Evolutionary conservation across 2,113 vertebrate species (phyloP), one percentile per base, ranked within the genome.

Genomic region (Eptesicus fuscus): DNA sequence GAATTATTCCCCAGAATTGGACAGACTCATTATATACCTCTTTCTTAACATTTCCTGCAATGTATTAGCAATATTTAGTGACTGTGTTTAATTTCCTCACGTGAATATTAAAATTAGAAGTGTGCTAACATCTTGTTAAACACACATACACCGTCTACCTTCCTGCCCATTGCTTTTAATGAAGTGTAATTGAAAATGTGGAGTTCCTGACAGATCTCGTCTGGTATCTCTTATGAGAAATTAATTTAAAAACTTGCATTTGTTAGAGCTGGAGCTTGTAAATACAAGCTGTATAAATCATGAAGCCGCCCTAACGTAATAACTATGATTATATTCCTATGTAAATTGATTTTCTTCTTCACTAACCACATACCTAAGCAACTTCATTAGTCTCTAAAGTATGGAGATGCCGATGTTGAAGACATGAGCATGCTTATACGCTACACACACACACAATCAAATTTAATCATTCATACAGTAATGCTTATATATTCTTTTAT

Each of bases 301-400:
- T 37, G 77, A 94, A 95, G 93, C 83, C 23, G 83, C 32, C 73
- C 65, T 90, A 69, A 94, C 91, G 83, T 87, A 93, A 97, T 96
- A 56, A 91, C 93, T 78, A 83, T 96, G 73, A 93, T 90, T 93
- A 94, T 87, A 92, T 96, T 94, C 93, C 88, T 95, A 96, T 89
- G 77, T 73, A 95, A 97, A 97, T 82, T 83, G 56, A 37, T 74
- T 84, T 94, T 96, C 70, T 95, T 97, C 80, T 95, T 87, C 51
- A 88, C 88, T 96, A 96, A 94, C 37, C 77, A 95, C 91, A 96
- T 92, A 91, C 94, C 92, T 87, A 95, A 93, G 71, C 90, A 96
- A 90, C 96, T 92, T 95, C 94, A 98, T 94, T 95, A 93, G 95
- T 96, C 93, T 96, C 70, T 70, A 85, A 37, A 95, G 56, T 78